Base-by-base conservation (phyloP, 2,888 invertebrate species). In the Deilephila porcellus region DNA sequence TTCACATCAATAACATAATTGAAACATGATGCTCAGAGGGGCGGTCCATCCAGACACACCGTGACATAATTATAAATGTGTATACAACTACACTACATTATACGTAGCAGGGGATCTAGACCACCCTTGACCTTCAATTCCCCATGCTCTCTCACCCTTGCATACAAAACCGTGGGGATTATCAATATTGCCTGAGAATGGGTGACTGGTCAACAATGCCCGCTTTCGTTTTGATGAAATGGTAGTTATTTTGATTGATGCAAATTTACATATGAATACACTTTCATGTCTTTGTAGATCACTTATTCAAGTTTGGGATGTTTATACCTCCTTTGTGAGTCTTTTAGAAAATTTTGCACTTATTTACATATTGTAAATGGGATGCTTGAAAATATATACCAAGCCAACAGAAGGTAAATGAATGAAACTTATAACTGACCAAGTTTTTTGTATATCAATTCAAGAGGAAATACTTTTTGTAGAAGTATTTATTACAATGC, bases 51-150 rank as follows among this genome's bases (percentile, higher is more conserved):
- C 64, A 67, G 64, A 45, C 67, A 67, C 25, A 52, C 52, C 5
- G 17, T 67, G 67, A 52, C 52, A 67, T 45, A 67, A 67, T 52
- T 52, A 72, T 53, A 72, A 29, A 53, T 71, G 62, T 72, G 70
- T 64, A 73, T 63, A 71, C 3, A 14, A 45, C 56, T 56, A 56
- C 7, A 56, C 56, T n/a, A n/a, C 17, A n/a, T 56, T 56, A 52
- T 56, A 74, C 19, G 25, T 53, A 20, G 45, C 60, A 72, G 78
- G 82, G 81, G 78, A 70, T 52, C 37, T 45, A 52, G 73, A 59
- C 19, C 73, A 79, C 84, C 80, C 81, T 82, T 85, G 88, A 88
- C 90, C 90, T 90, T 90, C 85, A 84, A 60, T 73, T 77, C 81
- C 86, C 85, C 77, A 72, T 75, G 72, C 76, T 77, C 78, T 78